These are phyloP conservation scores for Drosophila sturtevanti DNA, from an alignment of 1,140 invertebrate genomes.

Conservation along the genomic window DNA sequence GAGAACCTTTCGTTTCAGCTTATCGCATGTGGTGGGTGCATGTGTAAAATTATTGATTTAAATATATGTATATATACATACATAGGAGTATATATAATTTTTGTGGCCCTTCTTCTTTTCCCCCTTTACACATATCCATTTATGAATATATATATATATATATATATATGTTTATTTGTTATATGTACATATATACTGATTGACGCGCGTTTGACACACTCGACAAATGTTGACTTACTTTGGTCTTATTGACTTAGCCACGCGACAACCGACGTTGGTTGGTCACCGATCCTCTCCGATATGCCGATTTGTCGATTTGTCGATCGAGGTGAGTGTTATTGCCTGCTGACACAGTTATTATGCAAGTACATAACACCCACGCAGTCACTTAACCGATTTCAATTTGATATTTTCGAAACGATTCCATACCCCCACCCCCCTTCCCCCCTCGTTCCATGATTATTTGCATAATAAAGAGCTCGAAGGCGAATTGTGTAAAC, in stretches of 20 bases:
- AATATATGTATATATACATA: slow-evolving; percentile 29
- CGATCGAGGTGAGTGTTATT: too few species aligned
- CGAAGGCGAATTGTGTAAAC: slow-evolving; percentile 45
- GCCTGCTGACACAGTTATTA: slow-evolving; percentile 74
- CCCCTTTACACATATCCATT: slow-evolving; percentile 17
- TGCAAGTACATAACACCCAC: slow-evolving; percentile 78
- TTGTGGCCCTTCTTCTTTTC: background rate
- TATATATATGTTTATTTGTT: background rate
- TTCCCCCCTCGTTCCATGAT: background rate
- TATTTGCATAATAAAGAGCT: slow-evolving; percentile 58
- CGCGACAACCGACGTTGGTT: slow-evolving; percentile 33
- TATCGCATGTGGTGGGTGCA: slow-evolving; percentile 42
- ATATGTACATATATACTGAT: slow-evolving; percentile 41
- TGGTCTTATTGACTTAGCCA: slow-evolving; percentile 52
- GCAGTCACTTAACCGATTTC: slow-evolving; percentile 56
- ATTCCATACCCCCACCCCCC: too few species aligned
- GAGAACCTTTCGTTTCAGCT: slow-evolving; percentile 7
- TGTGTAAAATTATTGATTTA: slow-evolving; percentile 69
- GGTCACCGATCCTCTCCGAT: too few species aligned
- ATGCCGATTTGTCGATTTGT: too few species aligned
- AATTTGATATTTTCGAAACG: slow-evolving; percentile 15
- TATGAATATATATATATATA: slow-evolving; percentile 64
- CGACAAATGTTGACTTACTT: slow-evolving; percentile 69
- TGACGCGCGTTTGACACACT: slow-evolving; percentile 74
- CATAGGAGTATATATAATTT: too few species aligned